Conservation (phyloP, 2,888 invertebrate species). For the Scaptomyza reducta region DNA sequence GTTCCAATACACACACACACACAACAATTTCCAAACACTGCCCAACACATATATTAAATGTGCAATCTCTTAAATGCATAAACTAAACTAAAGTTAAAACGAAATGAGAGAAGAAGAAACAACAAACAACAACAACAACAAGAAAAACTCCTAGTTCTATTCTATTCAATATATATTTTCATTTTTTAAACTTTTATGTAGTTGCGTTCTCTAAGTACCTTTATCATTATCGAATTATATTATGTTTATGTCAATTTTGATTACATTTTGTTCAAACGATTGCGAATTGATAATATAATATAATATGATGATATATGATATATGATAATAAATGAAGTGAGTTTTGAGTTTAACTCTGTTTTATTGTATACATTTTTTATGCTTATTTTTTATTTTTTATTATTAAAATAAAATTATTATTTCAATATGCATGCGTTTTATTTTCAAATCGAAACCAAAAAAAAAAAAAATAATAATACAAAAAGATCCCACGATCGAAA, state of each 20-base stretch:
- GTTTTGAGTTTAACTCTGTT: slow-evolving; percentile 75
- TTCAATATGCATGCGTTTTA: slow-evolving; percentile 77
- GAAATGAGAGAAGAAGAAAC: slow-evolving; percentile 23
- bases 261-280: slow-evolving; percentile 51
- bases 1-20: slow-evolving; percentile 35
- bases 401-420: slow-evolving; percentile 81
- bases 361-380: slow-evolving; percentile 80
- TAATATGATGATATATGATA: slow-evolving; percentile 32
- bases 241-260: slow-evolving; percentile 46
- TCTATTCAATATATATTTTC: slow-evolving; percentile 52
- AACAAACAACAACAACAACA: slow-evolving; percentile 6
- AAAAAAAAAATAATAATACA: slow-evolving; percentile 12
- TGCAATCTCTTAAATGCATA: slow-evolving; percentile 73
- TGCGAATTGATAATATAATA: slow-evolving; percentile 16
- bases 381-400: slow-evolving; percentile 74
- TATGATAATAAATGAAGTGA: slow-evolving; percentile 46
- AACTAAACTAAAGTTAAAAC: slow-evolving; percentile 50
- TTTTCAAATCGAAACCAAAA: slow-evolving; percentile 36
- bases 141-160: slow-evolving; percentile 67
- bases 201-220: slow-evolving; percentile 78
- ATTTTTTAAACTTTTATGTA: slow-evolving; percentile 58
- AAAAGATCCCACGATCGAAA: slow-evolving; percentile 9
- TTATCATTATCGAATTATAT: slow-evolving; percentile 60
- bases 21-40: slow-evolving; percentile 71
- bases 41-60: slow-evolving; percentile 64